Conservation (phyloP, 2,113 vertebrate genomes). For the Drymodes brunneopygia region DNA sequence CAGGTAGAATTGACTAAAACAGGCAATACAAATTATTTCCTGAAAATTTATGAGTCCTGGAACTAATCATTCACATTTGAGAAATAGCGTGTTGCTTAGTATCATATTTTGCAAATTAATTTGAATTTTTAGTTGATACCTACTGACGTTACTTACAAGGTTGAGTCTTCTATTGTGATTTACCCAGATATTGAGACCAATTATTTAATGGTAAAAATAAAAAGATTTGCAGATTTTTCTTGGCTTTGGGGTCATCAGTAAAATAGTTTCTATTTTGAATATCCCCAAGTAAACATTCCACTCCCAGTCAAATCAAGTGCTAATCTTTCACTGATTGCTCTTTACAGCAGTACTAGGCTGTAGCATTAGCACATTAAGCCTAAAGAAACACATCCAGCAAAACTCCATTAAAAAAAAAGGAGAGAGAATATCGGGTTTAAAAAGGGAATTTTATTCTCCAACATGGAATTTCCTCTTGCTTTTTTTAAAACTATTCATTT, state of each 20-base stretch:
- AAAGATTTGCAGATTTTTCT: not conserved
- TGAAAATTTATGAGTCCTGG: not conserved
- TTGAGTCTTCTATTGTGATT: not conserved
- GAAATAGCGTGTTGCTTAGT: not conserved
- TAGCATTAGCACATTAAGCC: not conserved
- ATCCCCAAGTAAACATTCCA: not conserved
- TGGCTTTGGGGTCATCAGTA: not conserved
- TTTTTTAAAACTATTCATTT: not conserved
- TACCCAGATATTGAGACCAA: not conserved
- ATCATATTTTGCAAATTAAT: not conserved
- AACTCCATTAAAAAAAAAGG: not conserved
- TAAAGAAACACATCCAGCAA: not conserved
- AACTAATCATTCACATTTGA: not conserved
- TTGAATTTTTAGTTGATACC: not conserved
- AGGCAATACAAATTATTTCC: not conserved
- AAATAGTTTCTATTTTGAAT: not conserved
- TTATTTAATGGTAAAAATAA: not conserved
- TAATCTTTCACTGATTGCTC: not conserved
- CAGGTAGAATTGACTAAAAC: not conserved
- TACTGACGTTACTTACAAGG: not conserved
- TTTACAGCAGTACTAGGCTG: not conserved
- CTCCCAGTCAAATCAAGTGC: not conserved
- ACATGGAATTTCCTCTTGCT: not conserved
- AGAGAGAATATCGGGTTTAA: not conserved
- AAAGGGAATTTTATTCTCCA: not conserved